phyloP scores from a whole-genome alignment of 2,888 invertebrate genomes.

The Thera britannica region DNA sequence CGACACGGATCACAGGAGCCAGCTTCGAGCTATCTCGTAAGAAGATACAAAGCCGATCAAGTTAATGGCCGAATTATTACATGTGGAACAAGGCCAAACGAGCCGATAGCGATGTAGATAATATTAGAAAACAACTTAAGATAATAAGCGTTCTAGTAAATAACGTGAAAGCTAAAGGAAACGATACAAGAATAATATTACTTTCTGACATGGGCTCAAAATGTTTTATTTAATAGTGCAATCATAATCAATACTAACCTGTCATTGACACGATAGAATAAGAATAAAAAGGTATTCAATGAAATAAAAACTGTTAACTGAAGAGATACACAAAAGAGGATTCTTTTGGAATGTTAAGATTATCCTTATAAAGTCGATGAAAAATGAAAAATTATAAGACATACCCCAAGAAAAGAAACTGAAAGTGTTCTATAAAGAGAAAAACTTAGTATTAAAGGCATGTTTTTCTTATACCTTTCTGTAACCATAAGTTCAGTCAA shows the following conservation, averaged over 20 bases:
- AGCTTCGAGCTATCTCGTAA: slow-evolving; percentile 44
- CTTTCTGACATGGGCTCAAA: slow-evolving; percentile 7
- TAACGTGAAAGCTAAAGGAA: slow-evolving; percentile 26
- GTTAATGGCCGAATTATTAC: slow-evolving; percentile 27
- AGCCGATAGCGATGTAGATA: slow-evolving; percentile 18
- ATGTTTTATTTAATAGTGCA: slow-evolving; percentile 33
- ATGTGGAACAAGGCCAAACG: slow-evolving; percentile 32
- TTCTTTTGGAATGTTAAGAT: no score
- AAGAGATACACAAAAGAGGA: no score
- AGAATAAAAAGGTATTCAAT: no score
- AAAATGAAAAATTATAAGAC: no score
- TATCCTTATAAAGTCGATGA: no score
- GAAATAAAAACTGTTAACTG: no score
- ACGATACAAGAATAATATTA: slow-evolving; percentile 17
- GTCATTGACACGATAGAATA: no score
- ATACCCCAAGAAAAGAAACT: no score
- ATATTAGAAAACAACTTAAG: slow-evolving; percentile 19
- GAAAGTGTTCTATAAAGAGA: no score
- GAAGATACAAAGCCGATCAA: slow-evolving; percentile 23
- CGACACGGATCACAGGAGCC: slow-evolving; percentile 53
- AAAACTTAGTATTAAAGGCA: no score
- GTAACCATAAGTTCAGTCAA: no score
- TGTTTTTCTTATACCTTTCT: no score
- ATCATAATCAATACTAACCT: slow-evolving; percentile 27
- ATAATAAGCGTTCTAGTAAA: slow-evolving; percentile 21